These are phyloP conservation scores for Bombus vancouverensis DNA, from an alignment of 1,140 invertebrate genomes.

Conservation along the genomic window DNA sequence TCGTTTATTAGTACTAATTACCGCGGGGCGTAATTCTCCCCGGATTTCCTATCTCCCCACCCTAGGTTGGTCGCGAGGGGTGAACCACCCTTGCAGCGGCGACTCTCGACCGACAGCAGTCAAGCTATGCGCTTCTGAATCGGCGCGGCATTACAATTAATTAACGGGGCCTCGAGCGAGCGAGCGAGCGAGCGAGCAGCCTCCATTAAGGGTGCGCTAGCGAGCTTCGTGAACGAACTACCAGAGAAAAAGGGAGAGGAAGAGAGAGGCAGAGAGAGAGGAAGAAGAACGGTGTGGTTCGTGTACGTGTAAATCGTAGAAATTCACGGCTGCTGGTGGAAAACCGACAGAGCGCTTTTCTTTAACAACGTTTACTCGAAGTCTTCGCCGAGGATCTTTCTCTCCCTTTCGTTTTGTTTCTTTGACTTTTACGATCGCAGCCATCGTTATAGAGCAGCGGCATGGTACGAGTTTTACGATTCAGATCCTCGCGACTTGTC, in stretches of 20 bases:
- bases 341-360: background rate
- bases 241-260: background rate
- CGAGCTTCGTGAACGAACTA: background rate
- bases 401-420: background rate
- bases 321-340: background rate
- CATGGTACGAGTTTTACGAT: conserved; percentile 16
- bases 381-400: background rate
- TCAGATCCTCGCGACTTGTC: background rate
- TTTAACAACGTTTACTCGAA: background rate
- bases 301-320: conserved; percentile 18
- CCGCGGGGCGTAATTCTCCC: conserved; percentile 54
- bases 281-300: background rate
- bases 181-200: too few relatives aligned
- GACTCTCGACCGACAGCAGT: conserved; percentile 50
- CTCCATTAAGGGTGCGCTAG: too few relatives aligned
- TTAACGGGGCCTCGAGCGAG: conserved; percentile 60
- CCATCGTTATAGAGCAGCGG: background rate
- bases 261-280: conserved; percentile 6
- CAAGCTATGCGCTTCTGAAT: conserved; percentile 64
- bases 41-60: conserved; percentile 26
- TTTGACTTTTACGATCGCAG: conserved; percentile 12
- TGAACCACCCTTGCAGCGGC: conserved; percentile 50
- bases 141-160: conserved; percentile 72
- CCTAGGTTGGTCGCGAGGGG: conserved; percentile 13
- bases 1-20: conserved; percentile 73